Evolutionary conservation across 1,140 invertebrate species (phyloP).

Genomic region (Bombus ignitus): DNA sequence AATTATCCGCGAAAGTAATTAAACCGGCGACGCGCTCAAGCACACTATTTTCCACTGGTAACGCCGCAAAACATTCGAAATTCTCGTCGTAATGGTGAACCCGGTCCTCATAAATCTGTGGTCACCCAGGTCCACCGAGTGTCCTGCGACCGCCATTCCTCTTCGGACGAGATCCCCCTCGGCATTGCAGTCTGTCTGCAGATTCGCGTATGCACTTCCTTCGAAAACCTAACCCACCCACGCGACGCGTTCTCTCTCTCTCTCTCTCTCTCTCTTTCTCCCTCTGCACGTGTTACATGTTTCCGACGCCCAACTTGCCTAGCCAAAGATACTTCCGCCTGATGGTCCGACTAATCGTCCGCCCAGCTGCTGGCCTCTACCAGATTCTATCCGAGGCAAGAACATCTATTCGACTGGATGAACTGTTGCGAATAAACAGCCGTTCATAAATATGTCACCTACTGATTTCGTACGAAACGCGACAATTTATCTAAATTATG

Average conservation of each 20-base stretch:
- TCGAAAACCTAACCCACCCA: constrained; percentile 2
- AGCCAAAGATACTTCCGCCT: neutral
- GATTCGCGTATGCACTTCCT: constrained; percentile 10
- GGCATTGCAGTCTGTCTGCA: constrained; percentile 11
- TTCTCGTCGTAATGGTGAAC: constrained; percentile 49
- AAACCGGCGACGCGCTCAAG: neutral
- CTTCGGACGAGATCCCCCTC: constrained; percentile 27
- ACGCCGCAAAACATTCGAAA: constrained; percentile 54
- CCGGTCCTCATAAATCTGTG: constrained; percentile 59
- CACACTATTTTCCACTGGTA: constrained; percentile 29
- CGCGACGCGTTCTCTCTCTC: neutral
- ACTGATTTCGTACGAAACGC: too few relatives aligned
- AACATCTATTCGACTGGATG: neutral
- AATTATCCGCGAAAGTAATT: constrained; percentile 44
- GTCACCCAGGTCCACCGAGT: constrained; percentile 51
- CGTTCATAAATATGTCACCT: too few relatives aligned
- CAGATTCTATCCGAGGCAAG: neutral
- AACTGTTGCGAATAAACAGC: too few relatives aligned
- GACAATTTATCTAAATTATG: too few relatives aligned
- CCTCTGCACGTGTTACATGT: neutral
- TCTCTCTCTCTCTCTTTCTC: neutral
- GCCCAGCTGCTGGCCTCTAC: neutral
- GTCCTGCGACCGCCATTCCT: constrained; percentile 57
- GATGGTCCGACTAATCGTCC: neutral
- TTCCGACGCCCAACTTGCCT: neutral